A percentile compares a stretch with the other conserved stretches of the same genome.
These are phyloP conservation scores for Steatornis caripensis DNA, from an alignment of 2,113 vertebrate genomes.

Conservation along the genomic window DNA sequence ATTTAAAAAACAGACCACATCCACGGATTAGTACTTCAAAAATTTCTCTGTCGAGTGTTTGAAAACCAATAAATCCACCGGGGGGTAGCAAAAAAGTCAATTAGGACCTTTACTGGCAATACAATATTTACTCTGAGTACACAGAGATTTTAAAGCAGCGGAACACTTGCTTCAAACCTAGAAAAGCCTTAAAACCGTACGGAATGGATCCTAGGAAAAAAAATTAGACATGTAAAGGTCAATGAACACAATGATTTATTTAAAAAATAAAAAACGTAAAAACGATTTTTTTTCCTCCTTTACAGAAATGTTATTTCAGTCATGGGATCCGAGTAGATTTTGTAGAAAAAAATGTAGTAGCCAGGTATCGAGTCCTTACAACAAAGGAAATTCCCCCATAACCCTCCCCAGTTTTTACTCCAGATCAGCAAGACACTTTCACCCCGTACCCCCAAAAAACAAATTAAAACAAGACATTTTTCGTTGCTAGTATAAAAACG, in stretches of 20 bases:
- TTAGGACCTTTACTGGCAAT: conserved; percentile 54
- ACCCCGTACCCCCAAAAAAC: conserved; percentile 60
- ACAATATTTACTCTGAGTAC: conserved; percentile 54
- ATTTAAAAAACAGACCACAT: conserved; percentile 67
- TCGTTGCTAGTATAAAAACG: conserved; percentile 83
- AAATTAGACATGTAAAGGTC: conserved; percentile 79
- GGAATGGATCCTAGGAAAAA: conserved; percentile 77
- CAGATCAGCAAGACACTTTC: conserved; percentile 72
- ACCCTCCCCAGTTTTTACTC: conserved; percentile 72
- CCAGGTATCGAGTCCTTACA: conserved; percentile 80
- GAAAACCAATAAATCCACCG: conserved; percentile 53
- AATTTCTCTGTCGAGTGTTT: conserved; percentile 56
- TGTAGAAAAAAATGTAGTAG: conserved; percentile 80
- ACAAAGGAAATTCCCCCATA: conserved; percentile 73
- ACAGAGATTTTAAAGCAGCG: conserved; percentile 40
- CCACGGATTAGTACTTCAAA: conserved; percentile 61
- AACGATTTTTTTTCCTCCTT: conserved; percentile 73
- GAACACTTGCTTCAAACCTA: conserved; percentile 46
- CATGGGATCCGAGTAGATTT: conserved; percentile 76
- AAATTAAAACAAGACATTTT: conserved; percentile 78
- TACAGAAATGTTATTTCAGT: conserved; percentile 78
- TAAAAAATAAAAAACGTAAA: conserved; percentile 85
- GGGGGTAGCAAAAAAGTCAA: conserved; percentile 31
- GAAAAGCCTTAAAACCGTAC: conserved; percentile 65
- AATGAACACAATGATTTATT: conserved; percentile 85